Conservation (phyloP, 1,140 invertebrate genomes). For the Pachyrhynchus sulphureomaculatus region DNA sequence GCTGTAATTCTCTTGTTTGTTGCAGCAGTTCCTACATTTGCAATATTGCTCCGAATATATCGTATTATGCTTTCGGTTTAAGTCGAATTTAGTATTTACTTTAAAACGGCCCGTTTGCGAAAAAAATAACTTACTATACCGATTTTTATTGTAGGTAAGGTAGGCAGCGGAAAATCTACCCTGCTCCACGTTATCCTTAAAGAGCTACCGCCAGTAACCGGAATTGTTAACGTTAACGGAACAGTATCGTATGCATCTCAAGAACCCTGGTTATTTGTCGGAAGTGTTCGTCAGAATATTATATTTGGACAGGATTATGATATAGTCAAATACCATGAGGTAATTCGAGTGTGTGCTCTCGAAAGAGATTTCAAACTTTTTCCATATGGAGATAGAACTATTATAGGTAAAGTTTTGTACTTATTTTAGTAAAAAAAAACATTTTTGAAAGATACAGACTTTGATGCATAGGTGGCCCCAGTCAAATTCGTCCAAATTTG, state of each 20-base stretch:
- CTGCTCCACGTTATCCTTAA: conserved; percentile 77
- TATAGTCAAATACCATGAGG: conserved; percentile 61
- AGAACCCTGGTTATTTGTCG: conserved; percentile 62
- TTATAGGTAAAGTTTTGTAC: no score
- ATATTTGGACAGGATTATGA: conserved; percentile 56
- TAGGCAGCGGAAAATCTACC: conserved; percentile 76
- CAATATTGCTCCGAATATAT: no score
- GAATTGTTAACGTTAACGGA: conserved; percentile 49
- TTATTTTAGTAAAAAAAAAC: no score
- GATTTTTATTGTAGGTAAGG: conserved; percentile 71
- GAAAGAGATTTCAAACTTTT: conserved; percentile 69
- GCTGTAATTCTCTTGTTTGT: no score
- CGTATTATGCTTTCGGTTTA: no score
- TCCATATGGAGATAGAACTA: conserved; percentile 71
- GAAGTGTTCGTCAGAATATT: conserved; percentile 61
- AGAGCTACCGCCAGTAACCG: conserved; percentile 69
- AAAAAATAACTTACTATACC: no score
- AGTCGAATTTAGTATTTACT: no score
- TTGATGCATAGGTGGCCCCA: no score
- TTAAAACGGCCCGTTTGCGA: no score
- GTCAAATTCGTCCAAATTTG: no score
- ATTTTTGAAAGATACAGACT: no score
- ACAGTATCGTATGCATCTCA: conserved; percentile 61
- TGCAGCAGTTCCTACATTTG: no score
- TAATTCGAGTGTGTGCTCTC: conserved; percentile 63